Conservation (phyloP, 1,140 invertebrate species). For the Diachasma alloeum region DNA sequence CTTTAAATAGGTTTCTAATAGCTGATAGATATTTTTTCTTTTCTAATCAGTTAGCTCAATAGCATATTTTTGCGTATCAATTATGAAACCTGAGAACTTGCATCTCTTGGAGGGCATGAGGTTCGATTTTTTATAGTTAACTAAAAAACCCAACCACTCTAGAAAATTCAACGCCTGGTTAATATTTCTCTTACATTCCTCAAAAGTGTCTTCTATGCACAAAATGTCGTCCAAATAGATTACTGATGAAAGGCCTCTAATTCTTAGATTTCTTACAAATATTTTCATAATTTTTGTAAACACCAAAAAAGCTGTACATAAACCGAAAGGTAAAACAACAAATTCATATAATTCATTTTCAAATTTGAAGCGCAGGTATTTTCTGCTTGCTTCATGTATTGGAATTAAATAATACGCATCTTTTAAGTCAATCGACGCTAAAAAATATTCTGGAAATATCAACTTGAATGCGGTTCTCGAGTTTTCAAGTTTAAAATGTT, state of each 20-base stretch:
- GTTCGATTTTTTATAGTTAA: conserved; percentile 13
- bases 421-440: neutral
- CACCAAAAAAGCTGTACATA: neutral
- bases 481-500: conserved; percentile 16
- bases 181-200: conserved; percentile 11
- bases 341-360: neutral
- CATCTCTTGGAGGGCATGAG: conserved; percentile 14
- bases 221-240: conserved; percentile 27
- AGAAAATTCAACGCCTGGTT: conserved; percentile 7
- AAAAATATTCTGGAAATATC: neutral
- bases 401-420: conserved; percentile 18
- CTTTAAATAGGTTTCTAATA: conserved; percentile 10
- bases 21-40: neutral
- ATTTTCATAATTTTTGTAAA: conserved; percentile 27
- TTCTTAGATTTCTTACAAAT: neutral
- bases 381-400: neutral
- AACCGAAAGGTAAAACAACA: conserved; percentile 2
- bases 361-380: neutral
- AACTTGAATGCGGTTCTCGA: neutral
- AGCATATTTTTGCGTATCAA: neutral
- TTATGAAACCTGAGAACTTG: conserved; percentile 25
- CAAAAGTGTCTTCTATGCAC: neutral
- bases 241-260: neutral
- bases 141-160: conserved; percentile 16
- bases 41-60: conserved; percentile 24